Evolutionary conservation across 1,140 invertebrate species (phyloP).

Genomic region (Neodiprion pinetum): DNA sequence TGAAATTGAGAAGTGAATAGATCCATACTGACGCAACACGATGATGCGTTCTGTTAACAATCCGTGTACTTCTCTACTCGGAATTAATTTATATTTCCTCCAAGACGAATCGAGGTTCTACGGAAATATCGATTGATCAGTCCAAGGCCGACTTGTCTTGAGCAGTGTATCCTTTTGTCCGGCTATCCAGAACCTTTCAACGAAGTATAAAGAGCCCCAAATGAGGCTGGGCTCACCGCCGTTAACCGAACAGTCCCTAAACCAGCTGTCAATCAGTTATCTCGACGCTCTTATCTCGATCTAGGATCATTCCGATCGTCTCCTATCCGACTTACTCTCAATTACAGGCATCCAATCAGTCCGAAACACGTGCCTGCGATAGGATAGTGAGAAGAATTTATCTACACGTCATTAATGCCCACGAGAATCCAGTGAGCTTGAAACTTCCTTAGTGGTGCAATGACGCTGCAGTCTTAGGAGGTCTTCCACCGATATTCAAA

Average conservation of each 20-base stretch:
- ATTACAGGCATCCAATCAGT: no score
- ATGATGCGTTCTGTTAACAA: neutral
- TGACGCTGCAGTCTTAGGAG: no score
- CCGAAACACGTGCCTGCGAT: no score
- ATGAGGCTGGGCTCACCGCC: neutral
- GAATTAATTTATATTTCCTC: neutral
- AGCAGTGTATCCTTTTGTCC: neutral
- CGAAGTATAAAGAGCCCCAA: neutral
- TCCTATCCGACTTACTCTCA: no score
- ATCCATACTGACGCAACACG: neutral
- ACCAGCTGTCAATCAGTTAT: neutral
- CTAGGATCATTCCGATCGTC: no score
- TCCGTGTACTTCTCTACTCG: neutral
- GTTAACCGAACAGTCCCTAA: neutral
- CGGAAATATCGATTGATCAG: neutral
- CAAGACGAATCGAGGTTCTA: neutral
- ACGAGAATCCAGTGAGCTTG: no score
- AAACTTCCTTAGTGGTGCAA: no score
- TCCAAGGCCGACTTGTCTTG: no score
- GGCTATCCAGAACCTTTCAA: constrained; percentile 1
- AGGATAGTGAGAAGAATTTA: no score
- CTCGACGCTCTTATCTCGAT: neutral
- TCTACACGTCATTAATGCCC: no score
- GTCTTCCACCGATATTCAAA: no score
- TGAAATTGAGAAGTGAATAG: neutral